Percentiles rank a stretch among this genome's conserved stretches.
These are phyloP conservation scores for Gnathonemus longibarbis DNA, from an alignment of 2,113 vertebrate genomes.

Conservation along the genomic window DNA sequence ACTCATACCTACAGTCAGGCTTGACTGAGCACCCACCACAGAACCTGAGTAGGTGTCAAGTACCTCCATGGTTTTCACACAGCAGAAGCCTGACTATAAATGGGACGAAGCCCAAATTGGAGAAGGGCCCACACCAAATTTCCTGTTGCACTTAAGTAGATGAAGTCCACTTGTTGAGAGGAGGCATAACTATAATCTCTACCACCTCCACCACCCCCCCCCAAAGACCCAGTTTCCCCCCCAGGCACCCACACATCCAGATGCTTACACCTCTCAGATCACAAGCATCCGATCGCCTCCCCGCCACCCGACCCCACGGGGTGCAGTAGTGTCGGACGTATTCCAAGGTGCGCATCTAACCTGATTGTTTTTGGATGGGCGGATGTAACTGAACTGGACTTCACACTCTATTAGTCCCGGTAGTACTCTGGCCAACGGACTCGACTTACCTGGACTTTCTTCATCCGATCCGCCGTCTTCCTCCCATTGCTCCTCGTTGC, in stretches of 20 bases:
- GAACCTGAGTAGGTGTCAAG: not conserved
- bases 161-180: not conserved
- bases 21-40: not conserved
- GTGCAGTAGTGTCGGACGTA: not conserved
- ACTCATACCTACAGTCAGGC: not conserved
- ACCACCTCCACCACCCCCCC: not conserved
- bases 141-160: not conserved
- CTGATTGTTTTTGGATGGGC: not conserved
- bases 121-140: not conserved
- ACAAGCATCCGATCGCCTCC: not conserved
- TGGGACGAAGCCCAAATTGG: not conserved
- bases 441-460: constrained; percentile 69
- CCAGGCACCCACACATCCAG: not conserved
- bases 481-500: constrained; percentile 81
- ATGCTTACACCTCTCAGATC: not conserved
- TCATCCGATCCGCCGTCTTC: constrained; percentile 74
- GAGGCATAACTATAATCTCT: not conserved
- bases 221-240: not conserved
- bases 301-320: not conserved
- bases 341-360: constrained; percentile 4
- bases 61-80: not conserved
- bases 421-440: not conserved
- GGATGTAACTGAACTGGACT: not conserved
- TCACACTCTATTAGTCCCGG: not conserved
- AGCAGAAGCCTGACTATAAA: not conserved